phyloP scores from a whole-genome alignment of 2,888 invertebrate genomes.

The Harpagoxenus sublaevis region DNA sequence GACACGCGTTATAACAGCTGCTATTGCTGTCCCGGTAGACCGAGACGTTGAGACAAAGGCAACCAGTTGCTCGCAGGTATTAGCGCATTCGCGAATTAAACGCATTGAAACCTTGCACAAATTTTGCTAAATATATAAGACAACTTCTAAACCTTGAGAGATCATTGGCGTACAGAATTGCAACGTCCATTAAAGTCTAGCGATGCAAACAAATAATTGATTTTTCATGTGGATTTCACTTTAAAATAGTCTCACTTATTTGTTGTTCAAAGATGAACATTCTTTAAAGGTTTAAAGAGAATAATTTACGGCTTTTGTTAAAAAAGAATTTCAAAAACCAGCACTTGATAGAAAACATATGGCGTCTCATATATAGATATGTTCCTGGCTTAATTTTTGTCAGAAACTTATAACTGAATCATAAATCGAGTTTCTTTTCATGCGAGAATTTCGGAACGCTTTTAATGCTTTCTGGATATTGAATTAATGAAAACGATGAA shows the following conservation, averaged over 20 bases:
- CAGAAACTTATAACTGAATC: slow-evolving; percentile 11
- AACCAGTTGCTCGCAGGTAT: slow-evolving; percentile 50
- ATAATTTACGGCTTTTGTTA: background rate
- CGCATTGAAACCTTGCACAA: background rate
- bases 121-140: background rate
- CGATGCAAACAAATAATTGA: background rate
- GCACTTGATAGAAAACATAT: background rate
- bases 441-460: background rate
- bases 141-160: background rate
- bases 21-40: slow-evolving; percentile 64
- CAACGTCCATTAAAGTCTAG: background rate
- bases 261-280: background rate
- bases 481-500: background rate
- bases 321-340: background rate
- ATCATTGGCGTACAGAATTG: background rate
- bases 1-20: slow-evolving; percentile 67
- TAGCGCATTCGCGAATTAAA: slow-evolving; percentile 5
- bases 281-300: background rate
- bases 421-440: slow-evolving; percentile 20
- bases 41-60: slow-evolving; percentile 67
- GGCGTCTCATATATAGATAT: background rate
- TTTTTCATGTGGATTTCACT: background rate
- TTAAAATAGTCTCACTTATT: background rate
- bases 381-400: background rate
- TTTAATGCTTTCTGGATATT: background rate